Percentiles rank a stretch among this genome's conserved stretches.
Conservation (phyloP, 2,797 vertebrate species). For the Falco peregrinus region DNA sequence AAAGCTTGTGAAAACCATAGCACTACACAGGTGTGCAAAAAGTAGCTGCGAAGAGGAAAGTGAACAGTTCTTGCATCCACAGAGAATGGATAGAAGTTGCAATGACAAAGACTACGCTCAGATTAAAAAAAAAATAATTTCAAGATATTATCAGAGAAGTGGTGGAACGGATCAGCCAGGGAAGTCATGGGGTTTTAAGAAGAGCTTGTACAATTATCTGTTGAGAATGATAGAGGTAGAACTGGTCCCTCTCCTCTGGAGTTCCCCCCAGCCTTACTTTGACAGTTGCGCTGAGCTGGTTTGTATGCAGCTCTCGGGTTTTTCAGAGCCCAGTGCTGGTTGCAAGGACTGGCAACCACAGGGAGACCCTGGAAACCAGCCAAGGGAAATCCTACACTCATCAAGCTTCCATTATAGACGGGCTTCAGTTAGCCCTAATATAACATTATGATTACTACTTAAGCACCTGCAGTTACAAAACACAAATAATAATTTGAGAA, state of each 20-base stretch:
- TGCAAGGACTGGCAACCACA: not conserved
- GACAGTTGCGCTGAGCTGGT: not conserved
- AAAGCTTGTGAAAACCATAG: not conserved
- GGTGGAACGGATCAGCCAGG: not conserved
- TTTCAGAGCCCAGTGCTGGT: not conserved
- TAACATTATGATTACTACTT: not conserved
- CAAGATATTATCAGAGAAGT: not conserved
- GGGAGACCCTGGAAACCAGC: not conserved
- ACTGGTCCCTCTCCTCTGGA: not conserved
- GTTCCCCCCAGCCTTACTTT: not conserved
- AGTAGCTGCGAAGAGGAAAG: not conserved
- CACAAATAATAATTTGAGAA: not conserved
- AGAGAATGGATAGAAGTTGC: not conserved
- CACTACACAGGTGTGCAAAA: not conserved
- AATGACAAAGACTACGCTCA: not conserved
- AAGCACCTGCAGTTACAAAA: not conserved
- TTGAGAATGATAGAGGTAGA: not conserved
- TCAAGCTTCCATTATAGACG: not conserved
- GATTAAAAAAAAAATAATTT: not conserved
- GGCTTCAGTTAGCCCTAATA: not conserved
- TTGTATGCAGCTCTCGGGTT: accelerated
- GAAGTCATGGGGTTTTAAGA: not conserved
- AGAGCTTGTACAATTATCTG: not conserved
- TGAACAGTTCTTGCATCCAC: accelerated
- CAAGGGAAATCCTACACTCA: not conserved